Evolutionary conservation across 2,113 vertebrate genomes (phyloP).

Genomic region (Regulus satrapa): DNA sequence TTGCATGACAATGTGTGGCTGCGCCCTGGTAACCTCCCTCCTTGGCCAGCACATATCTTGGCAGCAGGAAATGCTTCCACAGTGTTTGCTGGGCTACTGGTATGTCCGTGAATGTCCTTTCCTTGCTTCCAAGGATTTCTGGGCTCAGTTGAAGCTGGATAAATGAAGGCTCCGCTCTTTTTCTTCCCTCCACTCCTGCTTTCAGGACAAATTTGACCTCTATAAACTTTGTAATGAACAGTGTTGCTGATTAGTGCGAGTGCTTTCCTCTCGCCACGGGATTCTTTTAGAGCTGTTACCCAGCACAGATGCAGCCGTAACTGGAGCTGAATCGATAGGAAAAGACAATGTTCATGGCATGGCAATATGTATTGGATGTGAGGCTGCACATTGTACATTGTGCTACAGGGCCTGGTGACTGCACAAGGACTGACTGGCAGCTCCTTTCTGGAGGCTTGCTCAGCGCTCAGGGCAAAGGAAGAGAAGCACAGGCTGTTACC

Average conservation of each 20-base stretch:
- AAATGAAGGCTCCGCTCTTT: neutral
- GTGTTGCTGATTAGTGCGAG: neutral
- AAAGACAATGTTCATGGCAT: neutral
- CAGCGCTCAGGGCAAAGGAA: neutral
- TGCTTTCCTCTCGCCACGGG: neutral
- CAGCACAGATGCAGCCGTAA: neutral
- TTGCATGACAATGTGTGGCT: neutral
- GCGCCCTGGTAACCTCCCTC: neutral
- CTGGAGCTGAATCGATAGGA: neutral
- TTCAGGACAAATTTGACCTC: neutral
- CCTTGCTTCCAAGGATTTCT: neutral
- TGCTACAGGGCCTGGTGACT: neutral
- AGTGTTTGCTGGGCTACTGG: neutral
- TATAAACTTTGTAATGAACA: neutral
- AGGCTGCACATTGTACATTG: rapidly evolving
- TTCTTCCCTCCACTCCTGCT: neutral
- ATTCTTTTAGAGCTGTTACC: neutral
- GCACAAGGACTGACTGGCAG: neutral
- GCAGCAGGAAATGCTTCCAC: neutral
- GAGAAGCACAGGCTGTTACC: neutral
- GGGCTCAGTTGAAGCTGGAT: neutral
- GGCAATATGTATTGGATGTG: neutral
- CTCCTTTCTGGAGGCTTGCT: neutral
- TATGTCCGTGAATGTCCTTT: neutral
- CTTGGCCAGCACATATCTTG: neutral